Evolutionary conservation across 2,797 vertebrate genomes (phyloP), one percentile per base, ranked within the genome.

Genomic region (Chaenodraco wilsoni): DNA sequence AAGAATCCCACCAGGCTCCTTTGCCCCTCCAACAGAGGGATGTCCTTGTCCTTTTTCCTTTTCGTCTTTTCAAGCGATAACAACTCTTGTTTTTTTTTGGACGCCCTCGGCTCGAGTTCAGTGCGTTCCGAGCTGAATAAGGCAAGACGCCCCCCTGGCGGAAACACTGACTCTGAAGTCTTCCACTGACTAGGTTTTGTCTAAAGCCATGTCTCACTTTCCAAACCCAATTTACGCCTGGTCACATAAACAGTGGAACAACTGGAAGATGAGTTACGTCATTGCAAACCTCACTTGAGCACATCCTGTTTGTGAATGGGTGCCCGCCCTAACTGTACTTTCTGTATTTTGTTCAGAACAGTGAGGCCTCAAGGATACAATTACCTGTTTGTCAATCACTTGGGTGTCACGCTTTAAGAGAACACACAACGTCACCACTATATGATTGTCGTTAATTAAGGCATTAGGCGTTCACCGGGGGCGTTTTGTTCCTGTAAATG

Each of bases 161-260:
- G 27, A 27, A 27, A 27, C 27, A 27, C 27, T 27, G 4, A 31
- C 56, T 74, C 15, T 1, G 23, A 48, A 16, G 23, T 76, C 54
- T 48, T 68, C 31, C 59, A 16, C 17, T 17, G 11, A 62, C 33
- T 2, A 11, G 37, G 51, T 65, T 78, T 76, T 65, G 58, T 64
- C 37, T 55, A 41, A 66, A 56, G 62, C 11, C 44, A 4, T 40
- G 48, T 55, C 23, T 33, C 15, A 17, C 57, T 33, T 60, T 45
- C 56, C 5, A 0, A 33, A n/a, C 56, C 40, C 60, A 9, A 46
- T 65, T 48, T 11, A 54, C 59, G 8, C 46, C 17, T n/a, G 19
- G 60, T 37, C 46, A 5, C 46, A 46, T 11, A 17, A 50, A 15
- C 31, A 17, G 27, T 56, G 31, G 54, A 15, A 15, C 2, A 9